Evolutionary conservation across 1,140 invertebrate genomes (phyloP).

Genomic region (Reticulitermes speratus): DNA sequence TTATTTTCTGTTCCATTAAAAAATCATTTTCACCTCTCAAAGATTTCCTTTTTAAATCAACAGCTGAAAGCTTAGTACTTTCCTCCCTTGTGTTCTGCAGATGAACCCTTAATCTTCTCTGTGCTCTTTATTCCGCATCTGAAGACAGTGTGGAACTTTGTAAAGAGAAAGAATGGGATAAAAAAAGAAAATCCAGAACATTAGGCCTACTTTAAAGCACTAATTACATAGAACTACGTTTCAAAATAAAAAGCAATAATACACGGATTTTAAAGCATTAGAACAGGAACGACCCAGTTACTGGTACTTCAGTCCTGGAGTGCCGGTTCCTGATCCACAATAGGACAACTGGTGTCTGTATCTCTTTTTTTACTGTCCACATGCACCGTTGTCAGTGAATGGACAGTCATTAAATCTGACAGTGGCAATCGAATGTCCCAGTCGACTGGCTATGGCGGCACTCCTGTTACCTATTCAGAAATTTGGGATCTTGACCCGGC

Average conservation of each 20-base stretch:
- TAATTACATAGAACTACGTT: not conserved
- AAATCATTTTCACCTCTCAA: constrained; percentile 14
- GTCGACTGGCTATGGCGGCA: too few species aligned
- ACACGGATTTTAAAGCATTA: not conserved
- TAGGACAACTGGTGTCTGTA: too few species aligned
- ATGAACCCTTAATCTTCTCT: not conserved
- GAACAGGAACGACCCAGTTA: too few species aligned
- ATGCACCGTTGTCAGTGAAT: too few species aligned
- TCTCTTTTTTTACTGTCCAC: too few species aligned
- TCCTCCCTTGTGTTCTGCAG: not conserved
- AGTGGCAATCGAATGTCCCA: too few species aligned
- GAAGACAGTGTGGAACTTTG: not conserved
- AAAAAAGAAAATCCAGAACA: too few species aligned
- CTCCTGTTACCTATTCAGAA: too few species aligned
- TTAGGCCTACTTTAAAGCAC: not conserved
- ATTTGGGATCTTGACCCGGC: too few species aligned
- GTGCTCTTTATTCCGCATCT: not conserved
- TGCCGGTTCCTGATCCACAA: too few species aligned
- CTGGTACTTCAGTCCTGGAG: too few species aligned
- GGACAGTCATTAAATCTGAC: too few species aligned
- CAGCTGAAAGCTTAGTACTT: not conserved
- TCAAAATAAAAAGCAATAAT: not conserved
- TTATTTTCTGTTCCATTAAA: constrained; percentile 2
- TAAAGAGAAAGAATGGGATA: not conserved
- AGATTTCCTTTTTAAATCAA: not conserved